Evolutionary conservation across 2,888 invertebrate species (phyloP).

Genomic region (Hypsopygia costalis): DNA sequence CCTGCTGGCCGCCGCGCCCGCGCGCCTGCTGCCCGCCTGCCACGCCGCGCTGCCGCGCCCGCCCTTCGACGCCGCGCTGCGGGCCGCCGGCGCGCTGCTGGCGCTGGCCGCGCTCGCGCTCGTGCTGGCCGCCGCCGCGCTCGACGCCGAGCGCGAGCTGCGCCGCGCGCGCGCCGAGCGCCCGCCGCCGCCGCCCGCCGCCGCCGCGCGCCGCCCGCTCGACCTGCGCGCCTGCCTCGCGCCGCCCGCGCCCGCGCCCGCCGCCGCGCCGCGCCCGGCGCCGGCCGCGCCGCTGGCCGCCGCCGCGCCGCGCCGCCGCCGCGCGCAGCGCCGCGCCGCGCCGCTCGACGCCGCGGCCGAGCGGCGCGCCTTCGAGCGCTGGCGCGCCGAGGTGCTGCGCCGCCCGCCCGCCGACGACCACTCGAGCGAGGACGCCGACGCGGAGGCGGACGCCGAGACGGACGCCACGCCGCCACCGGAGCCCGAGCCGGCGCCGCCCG

Average conservation of each 20-base stretch:
- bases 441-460: slow-evolving; percentile 15
- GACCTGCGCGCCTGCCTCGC: slow-evolving; percentile 21
- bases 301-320: slow-evolving; percentile 28
- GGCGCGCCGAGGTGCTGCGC: slow-evolving; percentile 53
- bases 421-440: slow-evolving; percentile 45
- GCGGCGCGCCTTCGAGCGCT: slow-evolving; percentile 58
- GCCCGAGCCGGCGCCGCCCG: slow-evolving; percentile 9
- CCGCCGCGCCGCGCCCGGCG: slow-evolving; percentile 28
- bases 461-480: slow-evolving; percentile 13
- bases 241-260: slow-evolving; percentile 31
- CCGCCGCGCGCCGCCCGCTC: slow-evolving; percentile 28
- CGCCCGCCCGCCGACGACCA: slow-evolving; percentile 35
- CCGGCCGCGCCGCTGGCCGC: slow-evolving; percentile 18
- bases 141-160: slow-evolving; percentile 38
- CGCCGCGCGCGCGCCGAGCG: slow-evolving; percentile 52
- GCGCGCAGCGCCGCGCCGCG: slow-evolving; percentile 26
- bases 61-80: slow-evolving; percentile 78
- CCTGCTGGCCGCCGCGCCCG: slow-evolving; percentile 38
- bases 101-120: slow-evolving; percentile 42
- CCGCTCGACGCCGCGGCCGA: slow-evolving; percentile 46
- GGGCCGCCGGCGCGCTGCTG: slow-evolving; percentile 64
- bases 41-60: slow-evolving; percentile 55
- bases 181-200: slow-evolving; percentile 72
- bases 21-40: slow-evolving; percentile 39
- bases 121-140: slow-evolving; percentile 44